Evolutionary conservation across 2,888 invertebrate species (phyloP), one percentile per base, ranked within the genome.

Genomic region (Netelia virgata): DNA sequence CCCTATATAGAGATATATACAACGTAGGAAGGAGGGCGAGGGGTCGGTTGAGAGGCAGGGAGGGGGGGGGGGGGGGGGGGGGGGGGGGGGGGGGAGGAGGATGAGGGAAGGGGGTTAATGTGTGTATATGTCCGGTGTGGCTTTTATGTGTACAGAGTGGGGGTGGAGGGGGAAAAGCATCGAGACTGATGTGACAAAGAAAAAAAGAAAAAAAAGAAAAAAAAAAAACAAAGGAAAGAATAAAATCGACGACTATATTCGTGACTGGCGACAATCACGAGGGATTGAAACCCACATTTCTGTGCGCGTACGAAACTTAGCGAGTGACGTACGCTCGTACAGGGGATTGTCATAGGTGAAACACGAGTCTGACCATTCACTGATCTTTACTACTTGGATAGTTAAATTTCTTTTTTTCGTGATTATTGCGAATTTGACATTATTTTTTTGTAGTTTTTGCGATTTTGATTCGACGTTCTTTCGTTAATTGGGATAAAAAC

Each of bases 101-200:
- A 11, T 1, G 11, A 14, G 14, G 3, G 14, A 16, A 18, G 57
- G 72, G 16, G 66, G 64, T 64, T n/a, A 59, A 72, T 61, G 68
- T 77, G 76, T 63, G 55, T 50, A 74, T 64, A 74, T 41, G 10
- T 1, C 63, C 53, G 11, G 23, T 53, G 63, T 63, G 41, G 41
- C 53, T 63, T 64, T 63, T 74, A 36, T 57, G 9, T 18, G 47
- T 47, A 47, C 47, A 14, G 47, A 50, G 53, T 47, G 61, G 47
- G 28, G 50, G 50, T 57, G 80, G 70, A 75, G 63, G 69, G 43
- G 69, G 73, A 59, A 75, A 59, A 76, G 73, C 77, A 70, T 59
- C 59, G 28, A 47, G 74, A 69, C 41, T 55, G 18, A 61, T 72
- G 63, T 59, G 83, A 66, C 81, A 81, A 87, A 69, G 72, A 59